Percentiles rank a stretch among this genome's conserved stretches.
Evolutionary conservation across 2,888 invertebrate genomes (phyloP).

Genomic region (Choreutis nemorana): DNA sequence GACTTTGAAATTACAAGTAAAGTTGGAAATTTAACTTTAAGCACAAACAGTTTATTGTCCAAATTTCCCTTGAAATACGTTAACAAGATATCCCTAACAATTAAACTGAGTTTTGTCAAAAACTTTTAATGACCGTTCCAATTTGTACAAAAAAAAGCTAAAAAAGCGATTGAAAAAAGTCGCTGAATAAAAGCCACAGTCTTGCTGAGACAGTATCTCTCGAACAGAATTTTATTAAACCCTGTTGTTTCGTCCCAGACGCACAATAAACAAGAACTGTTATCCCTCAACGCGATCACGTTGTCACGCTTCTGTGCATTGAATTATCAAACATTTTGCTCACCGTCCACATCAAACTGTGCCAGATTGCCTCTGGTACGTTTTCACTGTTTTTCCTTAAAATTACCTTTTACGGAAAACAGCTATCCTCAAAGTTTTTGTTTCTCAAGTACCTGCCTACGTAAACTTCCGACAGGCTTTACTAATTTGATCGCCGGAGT

Average conservation of each 20-base stretch:
- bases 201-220: conserved; percentile 13
- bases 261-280: too few species aligned
- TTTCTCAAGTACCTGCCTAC: conserved; percentile 26
- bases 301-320: too few species aligned
- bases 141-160: conserved; percentile 22
- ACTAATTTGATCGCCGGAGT: conserved; percentile 21
- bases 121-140: conserved; percentile 54
- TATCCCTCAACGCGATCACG: too few species aligned
- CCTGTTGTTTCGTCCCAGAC: too few species aligned
- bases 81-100: conserved; percentile 48
- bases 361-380: conserved; percentile 14
- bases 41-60: conserved; percentile 7
- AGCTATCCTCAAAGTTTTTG: conserved; percentile 14
- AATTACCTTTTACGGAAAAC: conserved; percentile 18
- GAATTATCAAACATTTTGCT: too few species aligned
- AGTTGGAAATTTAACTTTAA: neutral
- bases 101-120: conserved; percentile 41
- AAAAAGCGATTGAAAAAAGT: conserved; percentile 34
- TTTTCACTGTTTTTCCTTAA: conserved; percentile 14
- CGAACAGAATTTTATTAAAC: too few species aligned
- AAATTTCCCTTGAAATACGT: conserved; percentile 15
- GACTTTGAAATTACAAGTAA: too few species aligned
- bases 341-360: too few species aligned
- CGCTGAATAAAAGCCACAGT: conserved; percentile 20
- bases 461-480: conserved; percentile 17